Conservation (phyloP, 92 coral and sea anemone genomes). For the Porites divaricata region DNA sequence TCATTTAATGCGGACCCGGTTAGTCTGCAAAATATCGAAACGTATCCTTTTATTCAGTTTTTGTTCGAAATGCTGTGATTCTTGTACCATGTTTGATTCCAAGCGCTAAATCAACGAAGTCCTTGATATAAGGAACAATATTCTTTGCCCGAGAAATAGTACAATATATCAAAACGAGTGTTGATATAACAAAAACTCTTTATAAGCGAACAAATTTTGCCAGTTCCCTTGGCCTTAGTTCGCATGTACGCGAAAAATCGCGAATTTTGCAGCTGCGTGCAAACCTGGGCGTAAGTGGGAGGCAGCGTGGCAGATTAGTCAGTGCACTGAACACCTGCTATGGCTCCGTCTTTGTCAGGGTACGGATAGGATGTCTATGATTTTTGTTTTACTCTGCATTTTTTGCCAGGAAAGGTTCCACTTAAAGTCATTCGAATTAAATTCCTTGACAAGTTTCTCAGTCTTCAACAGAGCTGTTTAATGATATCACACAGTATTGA, state of each 20-base stretch:
- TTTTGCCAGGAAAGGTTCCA: not conserved
- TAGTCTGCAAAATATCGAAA: conserved; percentile 88
- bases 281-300: too few species aligned
- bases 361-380: not conserved
- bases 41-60: conserved; percentile 71
- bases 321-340: too few species aligned
- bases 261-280: too few species aligned
- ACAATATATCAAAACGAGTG: too few species aligned
- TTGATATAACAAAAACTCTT: too few species aligned
- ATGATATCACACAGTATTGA: conserved; percentile 85
- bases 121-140: too few species aligned
- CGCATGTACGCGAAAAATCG: too few species aligned
- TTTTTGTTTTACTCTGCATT: not conserved
- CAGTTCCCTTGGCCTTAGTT: too few species aligned
- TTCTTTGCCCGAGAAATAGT: not conserved
- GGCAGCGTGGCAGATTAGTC: too few species aligned
- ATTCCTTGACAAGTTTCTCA: conserved; percentile 55
- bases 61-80: not conserved
- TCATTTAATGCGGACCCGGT: conserved; percentile 98
- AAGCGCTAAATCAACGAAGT: too few species aligned
- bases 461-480: conserved; percentile 94
- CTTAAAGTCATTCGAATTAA: not conserved
- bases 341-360: not conserved
- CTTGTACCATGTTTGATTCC: too few species aligned
- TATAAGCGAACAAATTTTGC: too few species aligned